phyloP scores from a whole-genome alignment of 2,797 vertebrate species.

The Apogon talboti region DNA sequence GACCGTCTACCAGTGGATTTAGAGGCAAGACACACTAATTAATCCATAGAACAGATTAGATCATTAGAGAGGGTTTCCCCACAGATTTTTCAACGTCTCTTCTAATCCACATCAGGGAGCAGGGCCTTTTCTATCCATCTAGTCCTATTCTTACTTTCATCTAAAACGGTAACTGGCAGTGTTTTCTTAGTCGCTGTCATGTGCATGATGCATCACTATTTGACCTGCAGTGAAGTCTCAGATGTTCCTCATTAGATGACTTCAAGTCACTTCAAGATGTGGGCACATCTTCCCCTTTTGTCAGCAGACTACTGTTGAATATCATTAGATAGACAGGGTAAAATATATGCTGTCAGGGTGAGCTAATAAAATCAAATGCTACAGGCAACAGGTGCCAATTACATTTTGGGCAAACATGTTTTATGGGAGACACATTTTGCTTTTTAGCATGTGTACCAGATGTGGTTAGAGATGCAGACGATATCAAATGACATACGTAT shows the following conservation, averaged over 20 bases:
- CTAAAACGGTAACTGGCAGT: neutral
- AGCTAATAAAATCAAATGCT: neutral
- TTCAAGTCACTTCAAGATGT: neutral
- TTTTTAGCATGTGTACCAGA: no score
- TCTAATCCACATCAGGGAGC: neutral
- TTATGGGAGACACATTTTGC: no score
- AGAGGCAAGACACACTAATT: neutral
- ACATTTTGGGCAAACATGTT: neutral
- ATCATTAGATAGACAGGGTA: neutral
- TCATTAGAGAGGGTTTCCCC: neutral
- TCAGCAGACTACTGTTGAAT: neutral
- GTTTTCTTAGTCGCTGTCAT: neutral
- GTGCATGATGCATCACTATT: fast-evolving
- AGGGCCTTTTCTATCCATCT: neutral
- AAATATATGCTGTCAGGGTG: neutral
- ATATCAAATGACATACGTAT: no score
- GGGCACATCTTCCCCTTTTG: neutral
- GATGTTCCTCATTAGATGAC: neutral
- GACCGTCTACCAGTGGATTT: neutral
- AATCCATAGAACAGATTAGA: neutral
- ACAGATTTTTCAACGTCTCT: neutral
- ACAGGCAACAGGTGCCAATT: constrained; percentile 4
- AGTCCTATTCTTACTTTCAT: neutral
- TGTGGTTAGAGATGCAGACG: no score
- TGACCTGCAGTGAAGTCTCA: neutral